Evolutionary conservation across 2,113 vertebrate genomes (phyloP).

Genomic region (Picathartes gymnocephalus): DNA sequence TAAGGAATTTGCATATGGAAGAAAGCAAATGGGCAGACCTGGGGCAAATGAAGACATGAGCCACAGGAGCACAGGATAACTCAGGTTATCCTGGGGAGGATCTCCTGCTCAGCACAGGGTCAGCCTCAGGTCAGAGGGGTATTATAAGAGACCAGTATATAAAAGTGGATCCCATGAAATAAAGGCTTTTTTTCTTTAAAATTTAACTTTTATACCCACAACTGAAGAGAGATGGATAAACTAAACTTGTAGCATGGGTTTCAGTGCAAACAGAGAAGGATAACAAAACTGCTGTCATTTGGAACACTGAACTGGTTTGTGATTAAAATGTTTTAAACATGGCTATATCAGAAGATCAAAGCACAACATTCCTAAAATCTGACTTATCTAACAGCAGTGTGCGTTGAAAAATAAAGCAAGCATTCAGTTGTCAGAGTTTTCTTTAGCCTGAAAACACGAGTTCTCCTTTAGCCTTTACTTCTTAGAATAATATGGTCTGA

Average conservation of each 20-base stretch:
- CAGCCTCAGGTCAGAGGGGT: not conserved
- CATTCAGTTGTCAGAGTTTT: not conserved
- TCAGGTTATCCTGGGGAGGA: accelerated
- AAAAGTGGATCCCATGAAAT: not conserved
- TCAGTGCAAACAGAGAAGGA: not conserved
- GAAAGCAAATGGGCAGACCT: not conserved
- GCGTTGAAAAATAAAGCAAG: not conserved
- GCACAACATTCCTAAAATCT: not conserved
- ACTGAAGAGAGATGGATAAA: not conserved
- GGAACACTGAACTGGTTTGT: not conserved
- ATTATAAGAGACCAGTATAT: not conserved
- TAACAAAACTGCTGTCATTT: not conserved
- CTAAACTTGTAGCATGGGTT: not conserved
- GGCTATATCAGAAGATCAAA: not conserved
- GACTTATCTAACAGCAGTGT: not conserved
- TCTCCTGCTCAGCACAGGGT: not conserved
- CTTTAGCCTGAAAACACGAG: not conserved
- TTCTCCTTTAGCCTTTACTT: not conserved
- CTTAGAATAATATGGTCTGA: not conserved
- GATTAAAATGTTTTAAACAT: not conserved
- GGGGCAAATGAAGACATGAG: not conserved
- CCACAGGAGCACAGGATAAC: not conserved
- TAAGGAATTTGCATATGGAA: not conserved
- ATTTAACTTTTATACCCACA: not conserved
- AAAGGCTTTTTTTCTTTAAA: not conserved